A percentile compares a stretch with the other conserved stretches of the same genome.
phyloP scores from a whole-genome alignment of 53 echinoderm and acorn worm species.

The Holothuria scabra region DNA sequence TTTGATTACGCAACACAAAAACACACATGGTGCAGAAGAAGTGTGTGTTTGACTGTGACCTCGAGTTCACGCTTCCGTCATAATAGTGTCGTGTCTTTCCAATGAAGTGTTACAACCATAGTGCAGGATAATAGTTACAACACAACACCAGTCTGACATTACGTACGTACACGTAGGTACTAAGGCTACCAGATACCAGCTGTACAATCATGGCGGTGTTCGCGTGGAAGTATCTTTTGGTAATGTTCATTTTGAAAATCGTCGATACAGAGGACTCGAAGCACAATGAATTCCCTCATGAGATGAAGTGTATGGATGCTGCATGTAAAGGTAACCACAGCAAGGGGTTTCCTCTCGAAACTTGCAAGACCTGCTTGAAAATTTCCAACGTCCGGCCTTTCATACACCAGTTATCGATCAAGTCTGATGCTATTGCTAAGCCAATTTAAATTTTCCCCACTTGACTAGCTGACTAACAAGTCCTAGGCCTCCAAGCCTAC shows the following conservation, averaged over 20 bases:
- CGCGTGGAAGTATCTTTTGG: slow-evolving; percentile 5
- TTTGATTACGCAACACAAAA: neutral
- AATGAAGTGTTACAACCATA: too few species aligned
- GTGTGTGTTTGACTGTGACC: slow-evolving; percentile 9
- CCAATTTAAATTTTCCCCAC: too few species aligned
- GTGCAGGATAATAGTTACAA: too few species aligned
- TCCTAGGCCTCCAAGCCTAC: too few species aligned
- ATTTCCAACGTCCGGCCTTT: too few species aligned
- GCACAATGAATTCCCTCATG: neutral
- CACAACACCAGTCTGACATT: too few species aligned
- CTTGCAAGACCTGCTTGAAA: too few species aligned
- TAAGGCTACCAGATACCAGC: slow-evolving; percentile 33
- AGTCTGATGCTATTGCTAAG: too few species aligned
- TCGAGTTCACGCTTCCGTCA: slow-evolving; percentile 32
- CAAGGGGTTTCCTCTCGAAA: too few species aligned
- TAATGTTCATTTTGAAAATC: slow-evolving; percentile 3
- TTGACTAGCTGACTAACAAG: too few species aligned
- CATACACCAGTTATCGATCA: too few species aligned
- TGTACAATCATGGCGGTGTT: slow-evolving; percentile 4
- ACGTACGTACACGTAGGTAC: slow-evolving; percentile 7
- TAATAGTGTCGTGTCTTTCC: slow-evolving; percentile 20
- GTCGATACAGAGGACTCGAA: neutral
- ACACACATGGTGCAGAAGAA: neutral
- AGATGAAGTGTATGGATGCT: slow-evolving; percentile 16
- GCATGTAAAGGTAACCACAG: slow-evolving; percentile 10